Base-by-base conservation (phyloP, 2,113 vertebrate genomes). In the Odobenus rosmarus region DNA sequence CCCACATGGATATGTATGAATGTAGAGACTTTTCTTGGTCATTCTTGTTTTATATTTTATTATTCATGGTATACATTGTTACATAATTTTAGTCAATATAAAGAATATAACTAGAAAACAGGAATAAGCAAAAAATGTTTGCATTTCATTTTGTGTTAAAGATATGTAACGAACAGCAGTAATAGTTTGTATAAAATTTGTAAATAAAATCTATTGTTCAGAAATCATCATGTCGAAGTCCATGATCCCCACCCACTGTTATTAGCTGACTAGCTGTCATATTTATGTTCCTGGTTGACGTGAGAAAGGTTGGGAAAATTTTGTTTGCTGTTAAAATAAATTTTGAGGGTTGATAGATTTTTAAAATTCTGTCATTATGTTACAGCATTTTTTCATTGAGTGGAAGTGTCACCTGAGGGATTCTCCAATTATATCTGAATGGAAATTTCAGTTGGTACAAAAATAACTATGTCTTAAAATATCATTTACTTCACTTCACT, bases 401-500 rank as follows among this genome's bases (percentile, higher is more conserved):
- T 51, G 5, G 23, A 55, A 83, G n/a, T 87, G 57, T 91, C 55
- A 67, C 28, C 55, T 82, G 67, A 92, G 16, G 9, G 15, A 12
- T 95, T 86, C 49, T 77, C 59, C 33, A 83, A 53, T 51, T 69
- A 79, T 69, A 28, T n/a, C 1, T 69, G 42, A 88, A 79, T 84
- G 83, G 39, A 95, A 86, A 87, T 26, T 81, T 72, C 55, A 90
- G 53, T 62, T 55, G 46, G 16, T 57, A 62, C 18, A 7, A 74
- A 81, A 94, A 89, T 67, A 81, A 86, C 46, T 21, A 11, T 55
- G 31, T 61, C 59, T 81, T 83, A 92, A 96, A 88, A 92, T 46
- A 88, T 42, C 23, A 82, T 49, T 72, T 49, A 33, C 39, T 13
- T 57, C 12, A 61, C 39, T 13, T 57, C 12, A 61, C 42, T 31